Evolutionary conservation across 35 echinoderm and acorn worm genomes (phyloP).

Genomic region (Anneissia japonica): DNA sequence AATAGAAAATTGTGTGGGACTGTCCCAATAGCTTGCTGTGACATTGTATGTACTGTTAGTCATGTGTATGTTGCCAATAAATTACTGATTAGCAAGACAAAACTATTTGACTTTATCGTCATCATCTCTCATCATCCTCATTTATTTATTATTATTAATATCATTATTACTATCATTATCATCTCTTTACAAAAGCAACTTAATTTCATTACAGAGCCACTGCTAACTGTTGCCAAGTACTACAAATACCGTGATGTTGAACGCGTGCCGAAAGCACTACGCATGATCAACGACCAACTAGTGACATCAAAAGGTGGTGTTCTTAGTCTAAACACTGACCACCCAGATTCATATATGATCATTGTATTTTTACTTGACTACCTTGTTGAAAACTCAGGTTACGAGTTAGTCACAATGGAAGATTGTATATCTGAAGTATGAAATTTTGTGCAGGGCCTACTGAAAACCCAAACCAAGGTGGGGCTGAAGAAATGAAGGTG

Average conservation of each 20-base stretch:
- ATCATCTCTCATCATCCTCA: too few relatives aligned
- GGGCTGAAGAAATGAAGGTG: neutral
- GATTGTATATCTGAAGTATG: conserved; percentile 6
- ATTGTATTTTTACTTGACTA: conserved; percentile 43
- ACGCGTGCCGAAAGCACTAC: conserved; percentile 42
- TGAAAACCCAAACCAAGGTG: neutral
- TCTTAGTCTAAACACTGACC: conserved; percentile 28
- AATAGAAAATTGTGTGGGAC: too few relatives aligned
- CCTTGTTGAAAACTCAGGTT: conserved; percentile 35
- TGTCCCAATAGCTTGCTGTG: too few relatives aligned
- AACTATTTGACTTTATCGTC: too few relatives aligned
- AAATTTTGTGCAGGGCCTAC: neutral
- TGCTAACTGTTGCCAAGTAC: conserved; percentile 8
- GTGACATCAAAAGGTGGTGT: conserved; percentile 16
- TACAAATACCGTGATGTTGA: conserved; percentile 46
- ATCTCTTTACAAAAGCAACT: too few relatives aligned
- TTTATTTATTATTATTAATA: too few relatives aligned
- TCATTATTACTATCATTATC: too few relatives aligned
- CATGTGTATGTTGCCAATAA: too few relatives aligned
- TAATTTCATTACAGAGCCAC: neutral
- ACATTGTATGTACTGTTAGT: too few relatives aligned
- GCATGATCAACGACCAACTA: conserved; percentile 28
- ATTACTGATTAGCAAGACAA: too few relatives aligned
- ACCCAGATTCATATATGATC: conserved; percentile 35
- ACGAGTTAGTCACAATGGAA: conserved; percentile 17